phyloP scores from a whole-genome alignment of 2,113 vertebrate genomes.

The Forbesichthys agassizii region DNA sequence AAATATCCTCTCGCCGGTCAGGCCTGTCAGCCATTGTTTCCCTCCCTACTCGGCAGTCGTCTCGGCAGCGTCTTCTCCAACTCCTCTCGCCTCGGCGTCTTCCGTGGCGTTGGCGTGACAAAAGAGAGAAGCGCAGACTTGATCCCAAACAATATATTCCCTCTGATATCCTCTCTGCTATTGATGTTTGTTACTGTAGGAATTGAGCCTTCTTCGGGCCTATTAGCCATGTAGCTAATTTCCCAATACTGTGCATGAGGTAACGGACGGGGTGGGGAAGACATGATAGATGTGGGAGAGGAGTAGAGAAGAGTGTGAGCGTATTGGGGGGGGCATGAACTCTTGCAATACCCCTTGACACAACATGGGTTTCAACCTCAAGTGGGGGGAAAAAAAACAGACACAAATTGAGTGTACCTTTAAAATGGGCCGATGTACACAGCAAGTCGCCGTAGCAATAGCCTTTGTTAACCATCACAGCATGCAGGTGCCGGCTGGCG shows the following conservation, averaged over 20 bases:
- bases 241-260: too few species aligned
- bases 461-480: slow-evolving; percentile 60
- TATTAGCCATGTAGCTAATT: not conserved
- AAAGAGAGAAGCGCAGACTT: slow-evolving; percentile 15
- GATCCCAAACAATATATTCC: slow-evolving; percentile 37
- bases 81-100: slow-evolving; percentile 16
- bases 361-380: too few species aligned
- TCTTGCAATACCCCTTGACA: too few species aligned
- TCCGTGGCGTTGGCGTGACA: slow-evolving; percentile 31
- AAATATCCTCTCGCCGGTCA: slow-evolving; percentile 77
- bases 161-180: slow-evolving; percentile 58
- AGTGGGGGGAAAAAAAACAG: slow-evolving; percentile 29
- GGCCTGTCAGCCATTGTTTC: slow-evolving; percentile 74
- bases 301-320: too few species aligned
- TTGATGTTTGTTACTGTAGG: slow-evolving; percentile 21
- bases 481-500: not conserved
- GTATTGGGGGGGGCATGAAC: too few species aligned
- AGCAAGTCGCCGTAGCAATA: slow-evolving; percentile 51
- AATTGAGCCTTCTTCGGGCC: slow-evolving; percentile 26
- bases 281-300: too few species aligned
- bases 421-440: slow-evolving; percentile 30
- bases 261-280: too few species aligned
- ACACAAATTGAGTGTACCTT: not conserved
- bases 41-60: slow-evolving; percentile 36
- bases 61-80: not conserved